These are phyloP conservation scores for Euglossa dilemma DNA, from an alignment of 1,140 invertebrate genomes.

Conservation along the genomic window DNA sequence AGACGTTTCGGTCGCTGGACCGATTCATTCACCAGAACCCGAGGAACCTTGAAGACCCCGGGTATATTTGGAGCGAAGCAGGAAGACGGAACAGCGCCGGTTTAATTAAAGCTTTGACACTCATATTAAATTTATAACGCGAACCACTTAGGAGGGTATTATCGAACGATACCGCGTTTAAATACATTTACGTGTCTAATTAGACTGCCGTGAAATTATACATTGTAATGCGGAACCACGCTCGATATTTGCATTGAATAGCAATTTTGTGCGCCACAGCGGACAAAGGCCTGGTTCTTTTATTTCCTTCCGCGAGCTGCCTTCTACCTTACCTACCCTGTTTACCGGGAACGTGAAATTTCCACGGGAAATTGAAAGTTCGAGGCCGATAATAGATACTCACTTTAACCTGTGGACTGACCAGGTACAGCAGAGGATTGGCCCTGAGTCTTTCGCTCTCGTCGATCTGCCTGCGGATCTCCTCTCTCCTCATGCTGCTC, in stretches of 20 bases:
- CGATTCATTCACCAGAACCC: neutral
- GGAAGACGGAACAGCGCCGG: neutral
- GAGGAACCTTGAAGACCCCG: neutral
- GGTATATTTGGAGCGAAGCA: neutral
- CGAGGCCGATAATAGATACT: constrained; percentile 67
- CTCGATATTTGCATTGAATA: neutral
- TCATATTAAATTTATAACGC: neutral
- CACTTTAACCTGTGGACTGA: constrained; percentile 98
- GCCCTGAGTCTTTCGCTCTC: constrained; percentile 95
- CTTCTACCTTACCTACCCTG: no score
- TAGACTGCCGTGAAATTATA: neutral
- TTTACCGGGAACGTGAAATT: neutral
- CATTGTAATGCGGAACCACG: neutral
- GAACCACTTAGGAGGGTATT: neutral
- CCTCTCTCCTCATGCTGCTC: constrained; percentile 95
- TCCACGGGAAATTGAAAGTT: neutral
- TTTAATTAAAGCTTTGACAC: neutral
- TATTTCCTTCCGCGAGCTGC: neutral
- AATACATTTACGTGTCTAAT: neutral
- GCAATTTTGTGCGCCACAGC: neutral
- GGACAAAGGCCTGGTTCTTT: neutral
- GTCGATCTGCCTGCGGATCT: constrained; percentile 94
- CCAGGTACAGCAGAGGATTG: constrained; percentile 96
- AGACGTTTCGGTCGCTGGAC: neutral
- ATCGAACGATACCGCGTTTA: neutral